These are phyloP conservation scores for Drosophila prolongata DNA, from an alignment of 2,888 invertebrate genomes.

Conservation along the genomic window DNA sequence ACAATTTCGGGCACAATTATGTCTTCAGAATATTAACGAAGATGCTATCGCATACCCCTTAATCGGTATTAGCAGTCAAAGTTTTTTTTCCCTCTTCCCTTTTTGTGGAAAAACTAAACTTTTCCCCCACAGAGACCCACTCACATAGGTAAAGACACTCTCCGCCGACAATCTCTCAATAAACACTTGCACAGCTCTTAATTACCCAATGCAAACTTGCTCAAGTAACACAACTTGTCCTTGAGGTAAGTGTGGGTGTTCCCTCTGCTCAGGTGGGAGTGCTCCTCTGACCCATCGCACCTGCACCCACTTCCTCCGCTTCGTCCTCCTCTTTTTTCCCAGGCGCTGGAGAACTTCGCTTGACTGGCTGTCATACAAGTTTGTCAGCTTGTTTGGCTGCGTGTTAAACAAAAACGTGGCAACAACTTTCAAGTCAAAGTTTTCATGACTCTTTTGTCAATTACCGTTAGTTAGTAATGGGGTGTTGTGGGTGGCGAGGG, in stretches of 20 bases:
- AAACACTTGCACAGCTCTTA: conserved; percentile 78
- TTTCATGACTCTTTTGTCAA: conserved; percentile 77
- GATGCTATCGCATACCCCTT: conserved; percentile 15
- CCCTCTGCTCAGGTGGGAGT: conserved; percentile 18
- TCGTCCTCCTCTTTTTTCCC: conserved; percentile 6
- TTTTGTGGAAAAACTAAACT: conserved; percentile 40
- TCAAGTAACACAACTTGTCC: conserved; percentile 51
- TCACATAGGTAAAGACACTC: conserved; percentile 25
- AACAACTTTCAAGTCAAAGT: conserved; percentile 75
- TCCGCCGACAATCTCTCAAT: conserved; percentile 62
- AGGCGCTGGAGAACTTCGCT: conserved; percentile 36
- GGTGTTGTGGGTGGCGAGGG: conserved; percentile 1
- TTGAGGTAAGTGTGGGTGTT: conserved; percentile 4
- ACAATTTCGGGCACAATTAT: neutral
- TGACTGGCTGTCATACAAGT: conserved; percentile 71
- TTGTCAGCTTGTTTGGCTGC: conserved; percentile 75
- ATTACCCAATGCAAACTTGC: conserved; percentile 79
- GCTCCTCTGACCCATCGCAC: conserved; percentile 30
- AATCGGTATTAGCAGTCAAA: conserved; percentile 21
- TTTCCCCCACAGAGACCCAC: conserved; percentile 18
- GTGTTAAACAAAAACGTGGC: conserved; percentile 78
- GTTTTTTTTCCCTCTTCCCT: conserved; percentile 5
- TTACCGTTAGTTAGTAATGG: conserved; percentile 68
- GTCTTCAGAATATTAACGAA: conserved; percentile 1
- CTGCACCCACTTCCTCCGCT: conserved; percentile 31